A percentile compares a stretch with the other conserved stretches of the same genome.
Evolutionary conservation across 1,140 invertebrate species (phyloP).

Genomic region (Drosophila sechellia): DNA sequence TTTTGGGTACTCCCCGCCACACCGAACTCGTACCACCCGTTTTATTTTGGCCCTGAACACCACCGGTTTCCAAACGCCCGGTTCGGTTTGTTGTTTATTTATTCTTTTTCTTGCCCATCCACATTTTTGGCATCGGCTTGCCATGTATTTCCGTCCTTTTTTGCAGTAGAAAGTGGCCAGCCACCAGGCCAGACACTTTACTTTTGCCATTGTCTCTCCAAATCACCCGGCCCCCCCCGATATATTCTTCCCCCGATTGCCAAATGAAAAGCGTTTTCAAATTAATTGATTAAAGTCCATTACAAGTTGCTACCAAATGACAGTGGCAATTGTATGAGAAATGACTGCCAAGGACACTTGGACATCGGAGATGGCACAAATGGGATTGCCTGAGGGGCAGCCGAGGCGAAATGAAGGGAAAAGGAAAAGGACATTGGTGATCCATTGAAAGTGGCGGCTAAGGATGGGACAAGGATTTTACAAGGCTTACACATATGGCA

Average conservation of each 20-base stretch:
- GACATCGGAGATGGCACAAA: slow-evolving; percentile 18
- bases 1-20: background rate
- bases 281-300: slow-evolving; percentile 84
- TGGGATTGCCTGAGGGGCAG: background rate
- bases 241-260: slow-evolving; percentile 12
- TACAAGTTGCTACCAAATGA: slow-evolving; percentile 79
- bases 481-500: slow-evolving; percentile 52
- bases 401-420: background rate
- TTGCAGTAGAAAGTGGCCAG: slow-evolving; percentile 65
- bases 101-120: slow-evolving; percentile 73
- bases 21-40: background rate
- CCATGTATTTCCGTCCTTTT: slow-evolving; percentile 63
- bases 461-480: background rate
- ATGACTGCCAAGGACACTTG: slow-evolving; percentile 61
- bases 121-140: slow-evolving; percentile 78
- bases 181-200: slow-evolving; percentile 59
- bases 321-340: slow-evolving; percentile 82
- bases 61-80: background rate
- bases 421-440: background rate
- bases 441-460: background rate
- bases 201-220: slow-evolving; percentile 53
- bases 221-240: background rate
- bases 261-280: slow-evolving; percentile 82
- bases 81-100: slow-evolving; percentile 67
- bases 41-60: background rate